Evolutionary conservation across 2,888 invertebrate species (phyloP), one percentile per base, ranked within the genome.

Genomic region (Phragmatobia fuliginosa): DNA sequence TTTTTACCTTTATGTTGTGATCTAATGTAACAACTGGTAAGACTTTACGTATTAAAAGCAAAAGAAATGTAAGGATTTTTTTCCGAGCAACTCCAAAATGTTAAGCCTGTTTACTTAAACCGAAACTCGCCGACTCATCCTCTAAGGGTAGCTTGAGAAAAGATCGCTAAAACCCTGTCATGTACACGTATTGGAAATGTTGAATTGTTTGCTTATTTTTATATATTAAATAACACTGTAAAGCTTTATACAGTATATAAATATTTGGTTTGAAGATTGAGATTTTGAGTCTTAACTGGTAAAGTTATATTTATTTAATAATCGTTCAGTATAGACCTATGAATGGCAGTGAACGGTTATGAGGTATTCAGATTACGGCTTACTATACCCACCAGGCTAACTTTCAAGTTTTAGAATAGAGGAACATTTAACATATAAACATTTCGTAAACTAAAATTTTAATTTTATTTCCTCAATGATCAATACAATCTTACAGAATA

Each of bases 101-200:
- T 67, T 61, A 60, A 62, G 63, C 32, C n/a, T 70, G 72, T 81
- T 81, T 78, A 78, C 72, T 71, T 73, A 76, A 72, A 73, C 61
- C 66, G 68, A 62, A 62, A 52, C 66, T 61, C 65, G 65, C 67
- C 61, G 41, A 63, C 60, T 62, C 70, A 62, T 67, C 67, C 63
- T 66, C 49, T 49, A 63, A 62, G 70, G 66, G 72, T 61, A 77
- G 38, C 71, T 71, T 62, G 52, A 75, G 74, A 74, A 75, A 71
- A 79, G 63, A 72, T 56, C 72, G 61, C 74, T 79, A 82, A 78
- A 80, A 82, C 75, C 72, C 65, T 80, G 82, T 79, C 82, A 79
- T 82, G 67, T 65, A 67, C 76, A 80, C 64, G 68, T 62, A 72
- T 74, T 63, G 59, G 45, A 68, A 41, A 58, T 31, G 64, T 33